Conservation (phyloP, 2,888 invertebrate genomes). For the Xanthostigma xanthostigma region DNA sequence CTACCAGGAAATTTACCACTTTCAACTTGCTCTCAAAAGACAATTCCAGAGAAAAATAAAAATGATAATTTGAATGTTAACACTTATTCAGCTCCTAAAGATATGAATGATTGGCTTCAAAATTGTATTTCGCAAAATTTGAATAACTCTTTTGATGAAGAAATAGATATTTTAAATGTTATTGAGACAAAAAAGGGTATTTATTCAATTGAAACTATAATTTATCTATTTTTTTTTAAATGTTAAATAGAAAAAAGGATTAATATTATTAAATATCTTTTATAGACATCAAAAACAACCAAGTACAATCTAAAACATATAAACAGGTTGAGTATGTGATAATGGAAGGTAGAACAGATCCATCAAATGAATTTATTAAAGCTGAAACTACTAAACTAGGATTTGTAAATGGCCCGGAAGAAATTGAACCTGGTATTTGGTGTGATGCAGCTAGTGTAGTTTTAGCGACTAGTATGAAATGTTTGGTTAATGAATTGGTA, state of each 20-base stretch:
- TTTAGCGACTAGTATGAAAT: conserved; percentile 33
- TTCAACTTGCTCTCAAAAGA: conserved; percentile 17
- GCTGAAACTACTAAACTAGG: conserved; percentile 30
- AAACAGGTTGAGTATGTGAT: conserved; percentile 11
- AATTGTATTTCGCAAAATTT: too few relatives aligned
- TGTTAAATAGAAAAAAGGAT: too few relatives aligned
- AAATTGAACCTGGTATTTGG: conserved; percentile 28
- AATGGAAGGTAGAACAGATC: conserved; percentile 18
- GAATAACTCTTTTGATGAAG: too few relatives aligned
- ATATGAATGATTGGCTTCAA: too few relatives aligned
- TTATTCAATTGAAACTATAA: neutral
- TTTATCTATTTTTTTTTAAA: neutral
- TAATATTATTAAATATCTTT: conserved; percentile 8
- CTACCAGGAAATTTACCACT: conserved; percentile 20
- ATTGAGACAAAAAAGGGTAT: conserved; percentile 1
- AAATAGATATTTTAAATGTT: neutral
- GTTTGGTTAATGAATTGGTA: conserved; percentile 35
- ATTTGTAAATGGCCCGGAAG: conserved; percentile 29
- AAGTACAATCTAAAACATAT: neutral
- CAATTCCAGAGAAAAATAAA: neutral
- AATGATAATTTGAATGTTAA: conserved; percentile 5
- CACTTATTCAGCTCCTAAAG: too few relatives aligned
- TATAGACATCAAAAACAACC: conserved; percentile 3
- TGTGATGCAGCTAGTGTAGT: conserved; percentile 33
- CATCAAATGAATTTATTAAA: conserved; percentile 27